Evolutionary conservation across 2,797 vertebrate species (phyloP), one percentile per base, ranked within the genome.

Genomic region (Crenuchus spilurus): DNA sequence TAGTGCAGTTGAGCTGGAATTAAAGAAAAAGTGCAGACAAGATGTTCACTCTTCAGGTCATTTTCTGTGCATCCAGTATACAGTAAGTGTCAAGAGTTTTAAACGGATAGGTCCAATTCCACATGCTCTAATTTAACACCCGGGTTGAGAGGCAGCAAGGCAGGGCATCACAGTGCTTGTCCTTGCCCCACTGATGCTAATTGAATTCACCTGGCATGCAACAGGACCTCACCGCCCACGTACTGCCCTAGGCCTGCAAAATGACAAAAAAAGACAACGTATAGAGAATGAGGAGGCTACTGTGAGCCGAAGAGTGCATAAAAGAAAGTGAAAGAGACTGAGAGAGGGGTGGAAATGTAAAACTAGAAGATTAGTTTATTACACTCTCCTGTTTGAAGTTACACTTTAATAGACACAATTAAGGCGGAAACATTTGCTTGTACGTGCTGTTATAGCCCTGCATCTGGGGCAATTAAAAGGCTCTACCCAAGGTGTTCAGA

Each of bases 391-490:
- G 80, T 92, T 93, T 91, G 82, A 93, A 90, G 90, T 91, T 86
- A 66, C 54, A 65, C 79, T 89, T 89, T 89, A 84, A 88, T 83
- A 92, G 87, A 91, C 88, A 90, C 88, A 90, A 89, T 92, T 92
- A 90, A 84, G 80, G 77, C 84, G 81, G 64, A 85, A 86, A 90
- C 51, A 77, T 86, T 90, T 87, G 84, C 84, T 85, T 79, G 72
- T 79, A 78, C 73, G 2, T 46, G 76, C 88, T 74, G 78, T 90
- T 90, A 88, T 88, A 90, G 70, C 76, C 83, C 70, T 84, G 88
- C 91, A 93, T 92, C 91, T 91, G 92, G 92, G 61, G 79, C 89
- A 88, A 87, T 92, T 90, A 92, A 90, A 87, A 51, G 74, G 79
- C 76, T 78, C 88, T 88, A 89, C 89, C 85, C 84, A 83, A 90